Evolutionary conservation across 2,888 invertebrate genomes (phyloP), one percentile per base, ranked within the genome.

Genomic region (Trissoscelio sp.): DNA sequence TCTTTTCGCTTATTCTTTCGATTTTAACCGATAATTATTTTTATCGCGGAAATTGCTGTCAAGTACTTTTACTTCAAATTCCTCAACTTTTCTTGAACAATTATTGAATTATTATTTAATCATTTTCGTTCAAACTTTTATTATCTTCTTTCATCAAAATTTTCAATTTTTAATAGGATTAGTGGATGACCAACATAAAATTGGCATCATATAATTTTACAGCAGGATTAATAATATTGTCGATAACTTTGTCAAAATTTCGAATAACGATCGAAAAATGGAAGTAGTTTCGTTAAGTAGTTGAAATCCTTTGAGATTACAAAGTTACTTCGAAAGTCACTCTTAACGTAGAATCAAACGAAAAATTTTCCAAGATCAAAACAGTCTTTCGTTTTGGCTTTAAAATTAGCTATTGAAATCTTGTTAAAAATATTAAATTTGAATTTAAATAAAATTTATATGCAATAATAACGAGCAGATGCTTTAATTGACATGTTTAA

Each of bases 301-400:
- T 31, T 53, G 1, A 28, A 53, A 53, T 53, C 53, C 53, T 9
- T 6, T 3, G 53, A 53, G 28, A 11, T 53, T 53, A 53, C 53
- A 24, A 53, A 53, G 28, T 53, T 53, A 31, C 20, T 53, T 53
- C 14, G 14, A 53, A 53, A 53, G 28, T 53, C 31, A n/a, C 48
- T 22, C 48, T 48, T 48, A 22, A 48, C n/a, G 22, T 22, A 22
- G 22, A n/a, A 22, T 48, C 22, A 7, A 22, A 48, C 22, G 20
- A 11, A 48, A 48, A 22, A 48, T 48, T 39, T n/a, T 39, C 7
- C 12, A 12, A 14, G 39, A 39, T 14, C 12, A 48, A 48, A 48
- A 48, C 22, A 22, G 22, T 22, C 22, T n/a, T n/a, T n/a, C n/a
- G n/a, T n/a, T n/a, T n/a, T n/a, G 24, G 24, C 24, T 3, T 24